These are phyloP conservation scores for Halcyon badia DNA, from an alignment of 2,797 vertebrate genomes.

Conservation along the genomic window DNA sequence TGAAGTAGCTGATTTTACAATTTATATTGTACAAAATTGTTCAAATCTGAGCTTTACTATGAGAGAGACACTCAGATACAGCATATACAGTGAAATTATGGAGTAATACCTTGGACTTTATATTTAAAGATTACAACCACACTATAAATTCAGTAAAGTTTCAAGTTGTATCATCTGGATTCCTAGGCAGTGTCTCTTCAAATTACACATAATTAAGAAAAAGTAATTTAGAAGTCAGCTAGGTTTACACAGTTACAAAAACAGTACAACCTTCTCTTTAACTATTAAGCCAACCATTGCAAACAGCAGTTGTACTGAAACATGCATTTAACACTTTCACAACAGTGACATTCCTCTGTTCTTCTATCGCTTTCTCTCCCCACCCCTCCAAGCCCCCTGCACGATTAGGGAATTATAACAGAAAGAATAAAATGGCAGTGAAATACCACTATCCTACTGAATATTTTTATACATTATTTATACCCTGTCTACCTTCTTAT, in stretches of 20 bases:
- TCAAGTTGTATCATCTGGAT: neutral
- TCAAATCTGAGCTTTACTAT: slow-evolving; percentile 2
- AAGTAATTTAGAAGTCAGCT: neutral
- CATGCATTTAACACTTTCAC: neutral
- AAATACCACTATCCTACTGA: neutral
- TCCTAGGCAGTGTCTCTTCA: neutral
- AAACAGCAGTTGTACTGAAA: neutral
- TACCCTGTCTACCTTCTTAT: neutral
- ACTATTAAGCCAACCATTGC: neutral
- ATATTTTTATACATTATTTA: neutral
- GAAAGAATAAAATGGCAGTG: neutral
- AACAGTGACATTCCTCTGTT: neutral
- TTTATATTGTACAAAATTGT: slow-evolving; percentile 28
- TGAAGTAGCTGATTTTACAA: slow-evolving; percentile 70
- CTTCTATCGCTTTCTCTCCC: neutral
- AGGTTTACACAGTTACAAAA: neutral
- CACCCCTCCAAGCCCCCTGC: neutral
- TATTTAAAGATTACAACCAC: neutral
- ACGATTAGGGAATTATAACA: neutral
- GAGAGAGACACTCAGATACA: neutral
- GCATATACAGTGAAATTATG: neutral
- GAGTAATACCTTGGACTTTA: neutral
- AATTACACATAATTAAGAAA: neutral
- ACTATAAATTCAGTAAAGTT: neutral
- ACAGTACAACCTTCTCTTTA: neutral